Conservation (phyloP, 2,888 invertebrate species). For the Litoditis marina region DNA sequence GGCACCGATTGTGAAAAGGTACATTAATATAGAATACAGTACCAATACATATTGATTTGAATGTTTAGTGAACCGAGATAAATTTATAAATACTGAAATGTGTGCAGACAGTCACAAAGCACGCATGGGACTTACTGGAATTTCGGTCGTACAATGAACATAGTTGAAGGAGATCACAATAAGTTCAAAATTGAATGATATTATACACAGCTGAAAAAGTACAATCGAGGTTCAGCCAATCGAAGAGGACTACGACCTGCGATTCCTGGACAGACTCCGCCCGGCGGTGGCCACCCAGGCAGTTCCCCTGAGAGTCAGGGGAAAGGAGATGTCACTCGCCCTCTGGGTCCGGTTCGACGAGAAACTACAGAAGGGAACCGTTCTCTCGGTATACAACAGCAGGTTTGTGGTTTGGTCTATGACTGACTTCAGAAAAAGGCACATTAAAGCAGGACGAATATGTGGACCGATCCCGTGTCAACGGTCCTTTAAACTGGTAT, state of each 20-base stretch:
- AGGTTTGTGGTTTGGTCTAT: constrained; percentile 2
- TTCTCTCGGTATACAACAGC: constrained; percentile 74
- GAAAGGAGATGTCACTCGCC: constrained; percentile 78
- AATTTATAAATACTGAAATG: not conserved
- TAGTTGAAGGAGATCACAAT: no score
- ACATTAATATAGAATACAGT: no score
- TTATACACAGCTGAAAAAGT: not conserved
- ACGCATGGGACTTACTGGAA: not conserved
- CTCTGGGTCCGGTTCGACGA: constrained; percentile 95
- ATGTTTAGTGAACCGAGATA: no score
- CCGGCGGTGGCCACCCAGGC: constrained; percentile 87
- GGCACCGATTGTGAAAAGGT: constrained; percentile 88
- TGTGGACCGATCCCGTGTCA: no score
- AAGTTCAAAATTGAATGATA: no score
- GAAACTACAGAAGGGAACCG: constrained; percentile 74
- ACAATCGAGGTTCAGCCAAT: constrained; percentile 67
- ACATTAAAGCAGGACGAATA: no score
- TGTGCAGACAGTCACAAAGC: no score
- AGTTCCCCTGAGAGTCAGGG: constrained; percentile 74
- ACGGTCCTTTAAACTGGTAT: no score
- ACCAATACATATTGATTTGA: no score
- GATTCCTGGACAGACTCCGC: constrained; percentile 81
- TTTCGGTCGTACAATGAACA: not conserved
- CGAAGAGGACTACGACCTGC: constrained; percentile 93
- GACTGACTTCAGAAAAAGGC: not conserved